phyloP scores from a whole-genome alignment of 2,113 vertebrate genomes.

The Capra hircus region DNA sequence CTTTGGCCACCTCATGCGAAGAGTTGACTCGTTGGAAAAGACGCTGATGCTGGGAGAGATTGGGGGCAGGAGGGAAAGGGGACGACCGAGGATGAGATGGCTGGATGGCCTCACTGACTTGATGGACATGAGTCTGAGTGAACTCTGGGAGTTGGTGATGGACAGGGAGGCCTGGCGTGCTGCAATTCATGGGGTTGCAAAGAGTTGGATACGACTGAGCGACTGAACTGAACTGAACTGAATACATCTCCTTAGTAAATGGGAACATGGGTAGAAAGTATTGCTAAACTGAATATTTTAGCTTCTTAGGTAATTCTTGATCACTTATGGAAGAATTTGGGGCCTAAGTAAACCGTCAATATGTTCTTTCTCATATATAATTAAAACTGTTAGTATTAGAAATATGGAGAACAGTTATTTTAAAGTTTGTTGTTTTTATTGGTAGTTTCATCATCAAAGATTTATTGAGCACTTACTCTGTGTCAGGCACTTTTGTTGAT shows the following conservation, averaged over 20 bases:
- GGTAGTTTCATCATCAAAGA: not conserved
- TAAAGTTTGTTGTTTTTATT: not conserved
- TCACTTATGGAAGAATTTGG: not conserved
- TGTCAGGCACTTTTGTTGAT: not conserved
- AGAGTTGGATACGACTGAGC: no score
- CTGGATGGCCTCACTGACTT: no score
- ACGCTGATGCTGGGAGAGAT: no score
- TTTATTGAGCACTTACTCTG: not conserved
- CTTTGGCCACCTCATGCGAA: no score
- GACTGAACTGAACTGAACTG: no score
- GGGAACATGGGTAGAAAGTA: not conserved
- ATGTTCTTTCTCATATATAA: not conserved
- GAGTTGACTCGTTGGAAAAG: no score
- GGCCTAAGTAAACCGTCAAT: not conserved
- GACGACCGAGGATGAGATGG: no score
- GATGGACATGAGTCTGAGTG: no score
- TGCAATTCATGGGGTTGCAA: no score
- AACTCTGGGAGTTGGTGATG: no score
- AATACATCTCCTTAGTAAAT: not conserved
- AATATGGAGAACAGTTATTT: not conserved
- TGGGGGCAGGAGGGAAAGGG: no score
- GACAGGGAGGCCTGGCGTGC: no score
- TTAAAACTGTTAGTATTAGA: not conserved
- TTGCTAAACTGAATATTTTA: not conserved
- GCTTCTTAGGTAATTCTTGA: not conserved